A percentile compares a stretch with the other conserved stretches of the same genome.
Evolutionary conservation across 2,113 vertebrate genomes (phyloP).

Genomic region (Embiotoca jacksoni): DNA sequence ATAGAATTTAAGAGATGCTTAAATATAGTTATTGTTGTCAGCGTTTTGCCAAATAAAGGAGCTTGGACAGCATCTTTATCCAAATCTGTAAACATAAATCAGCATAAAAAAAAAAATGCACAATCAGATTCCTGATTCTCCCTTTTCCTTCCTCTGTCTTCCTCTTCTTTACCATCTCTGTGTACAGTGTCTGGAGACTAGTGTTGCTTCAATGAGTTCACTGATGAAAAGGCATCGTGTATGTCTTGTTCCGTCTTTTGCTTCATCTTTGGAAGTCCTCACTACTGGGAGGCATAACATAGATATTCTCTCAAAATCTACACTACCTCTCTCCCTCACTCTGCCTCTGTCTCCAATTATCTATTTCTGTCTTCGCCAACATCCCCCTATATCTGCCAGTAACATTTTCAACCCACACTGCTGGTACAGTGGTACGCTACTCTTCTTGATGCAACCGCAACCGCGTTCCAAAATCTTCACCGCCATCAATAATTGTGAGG

Average conservation of each 20-base stretch:
- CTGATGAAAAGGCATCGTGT: slow-evolving; percentile 66
- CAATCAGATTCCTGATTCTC: slow-evolving; percentile 9
- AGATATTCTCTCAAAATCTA: slow-evolving; percentile 63
- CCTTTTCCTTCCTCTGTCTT: slow-evolving; percentile 19
- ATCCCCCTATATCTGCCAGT: slow-evolving; percentile 67
- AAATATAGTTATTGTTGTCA: slow-evolving; percentile 9
- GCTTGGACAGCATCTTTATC: slow-evolving; percentile 20
- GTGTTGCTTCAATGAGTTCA: slow-evolving; percentile 50
- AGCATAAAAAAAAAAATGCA: slow-evolving; percentile 18
- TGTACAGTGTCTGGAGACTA: slow-evolving; percentile 37
- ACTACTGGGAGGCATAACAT: slow-evolving; percentile 38
- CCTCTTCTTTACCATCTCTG: slow-evolving; percentile 18
- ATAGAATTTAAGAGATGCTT: slow-evolving; percentile 1
- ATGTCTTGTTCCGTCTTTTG: slow-evolving; percentile 43
- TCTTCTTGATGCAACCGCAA: slow-evolving; percentile 49
- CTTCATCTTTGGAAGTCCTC: slow-evolving; percentile 55
- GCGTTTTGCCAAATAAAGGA: slow-evolving; percentile 24
- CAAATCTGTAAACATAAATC: slow-evolving; percentile 32
- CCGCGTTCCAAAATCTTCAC: slow-evolving; percentile 48
- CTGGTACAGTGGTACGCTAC: slow-evolving; percentile 53
- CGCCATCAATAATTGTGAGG: slow-evolving; percentile 38
- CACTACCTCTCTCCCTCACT: slow-evolving; percentile 51
- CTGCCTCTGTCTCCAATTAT: slow-evolving; percentile 71
- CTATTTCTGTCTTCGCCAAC: slow-evolving; percentile 72
- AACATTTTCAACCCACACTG: slow-evolving; percentile 75